A percentile compares a stretch with the other conserved stretches of the same genome.
Conservation (phyloP, 1,140 invertebrate species). For the Drosophila punjabiensis region DNA sequence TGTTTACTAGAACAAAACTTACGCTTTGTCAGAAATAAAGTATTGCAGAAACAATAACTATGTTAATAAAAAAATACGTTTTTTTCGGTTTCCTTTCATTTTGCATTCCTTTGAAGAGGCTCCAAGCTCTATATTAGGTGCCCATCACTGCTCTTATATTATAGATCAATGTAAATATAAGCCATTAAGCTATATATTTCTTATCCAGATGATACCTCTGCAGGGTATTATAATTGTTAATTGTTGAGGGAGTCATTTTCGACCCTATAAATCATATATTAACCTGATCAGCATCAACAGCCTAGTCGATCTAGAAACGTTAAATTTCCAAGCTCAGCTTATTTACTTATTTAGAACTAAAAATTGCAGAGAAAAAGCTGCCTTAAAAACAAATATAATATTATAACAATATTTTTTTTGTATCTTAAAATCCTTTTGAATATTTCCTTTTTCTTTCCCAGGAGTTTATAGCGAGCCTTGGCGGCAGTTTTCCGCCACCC, state of each 20-base stretch:
- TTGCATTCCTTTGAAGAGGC: no score
- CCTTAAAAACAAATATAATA: background rate
- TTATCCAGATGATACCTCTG: background rate
- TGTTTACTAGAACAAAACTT: background rate
- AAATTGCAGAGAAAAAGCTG: background rate
- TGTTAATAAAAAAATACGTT: no score
- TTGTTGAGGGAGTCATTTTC: no score
- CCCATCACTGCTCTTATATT: no score
- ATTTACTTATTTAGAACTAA: background rate
- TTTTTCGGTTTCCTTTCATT: no score
- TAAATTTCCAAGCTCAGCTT: no score
- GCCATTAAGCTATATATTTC: background rate
- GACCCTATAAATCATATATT: no score
- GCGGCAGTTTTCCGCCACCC: background rate
- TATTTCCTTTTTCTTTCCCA: background rate
- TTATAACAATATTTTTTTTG: no score
- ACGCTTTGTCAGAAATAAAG: background rate
- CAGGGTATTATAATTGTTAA: no score
- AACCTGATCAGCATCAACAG: no score
- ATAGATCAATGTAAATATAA: background rate
- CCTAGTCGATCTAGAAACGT: no score
- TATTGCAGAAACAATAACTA: background rate
- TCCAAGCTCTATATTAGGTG: no score
- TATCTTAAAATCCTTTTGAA: background rate
- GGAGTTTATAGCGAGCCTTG: constrained; percentile 14